A percentile compares a stretch with the other conserved stretches of the same genome.
phyloP scores from a whole-genome alignment of 2,113 vertebrate genomes.

The Tor tambroides region DNA sequence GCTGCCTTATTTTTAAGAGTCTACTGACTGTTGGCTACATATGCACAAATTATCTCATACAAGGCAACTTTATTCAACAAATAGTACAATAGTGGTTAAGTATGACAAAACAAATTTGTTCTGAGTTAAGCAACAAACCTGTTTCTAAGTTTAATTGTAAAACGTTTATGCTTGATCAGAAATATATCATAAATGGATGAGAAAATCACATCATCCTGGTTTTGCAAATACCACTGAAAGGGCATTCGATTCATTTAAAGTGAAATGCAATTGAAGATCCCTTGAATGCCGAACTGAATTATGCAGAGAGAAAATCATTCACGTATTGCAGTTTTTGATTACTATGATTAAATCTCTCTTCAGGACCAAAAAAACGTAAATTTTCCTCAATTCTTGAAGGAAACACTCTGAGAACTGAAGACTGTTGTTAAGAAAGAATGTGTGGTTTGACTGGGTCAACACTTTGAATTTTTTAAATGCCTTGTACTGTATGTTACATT shows the following conservation, averaged over 20 bases:
- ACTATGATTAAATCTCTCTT: not conserved
- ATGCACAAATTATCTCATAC: not conserved
- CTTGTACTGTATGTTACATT: not conserved
- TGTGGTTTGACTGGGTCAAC: not conserved
- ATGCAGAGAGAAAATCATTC: not conserved
- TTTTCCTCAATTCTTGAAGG: not conserved
- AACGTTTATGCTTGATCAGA: not conserved
- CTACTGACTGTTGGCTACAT: not conserved
- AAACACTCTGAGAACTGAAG: not conserved
- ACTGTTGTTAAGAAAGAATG: not conserved
- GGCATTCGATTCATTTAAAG: not conserved
- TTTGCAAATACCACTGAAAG: conserved; percentile 19
- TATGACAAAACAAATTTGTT: too few relatives aligned
- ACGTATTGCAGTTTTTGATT: not conserved
- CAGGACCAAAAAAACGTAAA: not conserved
- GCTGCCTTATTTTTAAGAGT: too few relatives aligned
- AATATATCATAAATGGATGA: not conserved
- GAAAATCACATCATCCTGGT: not conserved
- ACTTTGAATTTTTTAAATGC: not conserved
- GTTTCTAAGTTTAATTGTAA: not conserved
- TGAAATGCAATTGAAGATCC: not conserved
- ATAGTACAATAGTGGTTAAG: not conserved
- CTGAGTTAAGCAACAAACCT: not conserved
- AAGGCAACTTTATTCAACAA: not conserved
- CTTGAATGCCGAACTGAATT: conserved; percentile 20